phyloP scores from a whole-genome alignment of 2,113 vertebrate species.

The Microtus richardsoni region DNA sequence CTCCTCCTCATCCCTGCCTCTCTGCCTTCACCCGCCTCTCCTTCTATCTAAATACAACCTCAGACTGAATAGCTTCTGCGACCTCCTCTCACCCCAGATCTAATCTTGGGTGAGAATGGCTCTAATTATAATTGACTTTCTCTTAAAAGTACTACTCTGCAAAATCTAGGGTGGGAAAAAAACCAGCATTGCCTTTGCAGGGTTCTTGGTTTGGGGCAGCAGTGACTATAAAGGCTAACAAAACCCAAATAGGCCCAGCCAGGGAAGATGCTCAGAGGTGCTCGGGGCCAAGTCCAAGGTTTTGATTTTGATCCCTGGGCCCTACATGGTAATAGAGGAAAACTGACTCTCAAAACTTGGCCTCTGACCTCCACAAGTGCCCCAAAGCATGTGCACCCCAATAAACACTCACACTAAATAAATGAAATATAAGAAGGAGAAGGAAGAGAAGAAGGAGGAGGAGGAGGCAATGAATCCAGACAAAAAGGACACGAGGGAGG shows the following conservation, averaged over 20 bases:
- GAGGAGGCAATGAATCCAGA: not conserved
- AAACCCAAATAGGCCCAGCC: not conserved
- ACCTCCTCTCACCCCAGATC: constrained; percentile 3
- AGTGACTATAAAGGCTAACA: too few species aligned
- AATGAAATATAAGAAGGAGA: too few species aligned
- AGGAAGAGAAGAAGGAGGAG: too few species aligned
- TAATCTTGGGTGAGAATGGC: constrained; percentile 2
- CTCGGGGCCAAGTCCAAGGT: too few species aligned
- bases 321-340: not conserved
- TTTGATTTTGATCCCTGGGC: not conserved
- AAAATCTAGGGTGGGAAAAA: constrained; percentile 15
- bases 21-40: not conserved
- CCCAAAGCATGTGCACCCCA: too few species aligned
- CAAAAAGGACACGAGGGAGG: too few species aligned
- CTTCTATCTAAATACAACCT: constrained; percentile 11
- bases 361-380: not conserved
- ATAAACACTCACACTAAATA: too few species aligned
- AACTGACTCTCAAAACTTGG: not conserved
- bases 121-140: constrained; percentile 58
- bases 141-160: constrained; percentile 53
- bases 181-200: not conserved
- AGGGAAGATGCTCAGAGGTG: not conserved
- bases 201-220: not conserved
- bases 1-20: not conserved
- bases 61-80: not conserved